Conservation (phyloP, 2,113 vertebrate species). For the Thryonomys swinderianus region DNA sequence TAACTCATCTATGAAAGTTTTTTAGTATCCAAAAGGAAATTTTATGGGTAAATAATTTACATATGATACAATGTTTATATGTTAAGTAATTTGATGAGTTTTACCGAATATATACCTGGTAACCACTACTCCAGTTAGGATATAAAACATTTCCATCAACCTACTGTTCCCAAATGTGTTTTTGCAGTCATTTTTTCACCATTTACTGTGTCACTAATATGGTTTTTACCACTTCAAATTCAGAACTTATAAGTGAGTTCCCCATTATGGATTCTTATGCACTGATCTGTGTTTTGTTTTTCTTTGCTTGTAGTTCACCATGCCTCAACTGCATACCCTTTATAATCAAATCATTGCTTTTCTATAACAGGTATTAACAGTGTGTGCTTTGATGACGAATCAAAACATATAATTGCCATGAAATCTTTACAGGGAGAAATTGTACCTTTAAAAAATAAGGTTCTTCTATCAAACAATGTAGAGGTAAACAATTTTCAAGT, state of each 20-base stretch:
- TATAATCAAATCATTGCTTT: constrained; percentile 62
- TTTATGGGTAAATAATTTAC: neutral
- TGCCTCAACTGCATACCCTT: neutral
- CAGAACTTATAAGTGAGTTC: neutral
- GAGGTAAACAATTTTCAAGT: constrained; percentile 89
- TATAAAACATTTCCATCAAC: neutral
- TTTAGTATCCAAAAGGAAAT: neutral
- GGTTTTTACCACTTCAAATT: neutral
- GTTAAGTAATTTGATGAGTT: constrained; percentile 6
- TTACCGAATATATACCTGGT: neutral
- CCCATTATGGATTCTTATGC: neutral
- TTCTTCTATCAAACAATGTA: constrained; percentile 93
- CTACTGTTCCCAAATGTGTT: neutral
- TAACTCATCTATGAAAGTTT: neutral
- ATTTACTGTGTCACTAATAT: neutral
- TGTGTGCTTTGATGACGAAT: constrained; percentile 94
- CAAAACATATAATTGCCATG: constrained; percentile 94
- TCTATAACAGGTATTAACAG: constrained; percentile 93
- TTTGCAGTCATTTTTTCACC: neutral
- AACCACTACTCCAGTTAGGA: neutral
- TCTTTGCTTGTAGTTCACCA: neutral
- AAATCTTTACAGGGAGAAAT: constrained; percentile 96
- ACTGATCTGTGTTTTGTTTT: neutral
- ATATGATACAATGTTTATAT: neutral
- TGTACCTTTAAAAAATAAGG: constrained; percentile 93